phyloP scores from a whole-genome alignment of 1,140 invertebrate genomes.

The Aphaenogaster floridana region DNA sequence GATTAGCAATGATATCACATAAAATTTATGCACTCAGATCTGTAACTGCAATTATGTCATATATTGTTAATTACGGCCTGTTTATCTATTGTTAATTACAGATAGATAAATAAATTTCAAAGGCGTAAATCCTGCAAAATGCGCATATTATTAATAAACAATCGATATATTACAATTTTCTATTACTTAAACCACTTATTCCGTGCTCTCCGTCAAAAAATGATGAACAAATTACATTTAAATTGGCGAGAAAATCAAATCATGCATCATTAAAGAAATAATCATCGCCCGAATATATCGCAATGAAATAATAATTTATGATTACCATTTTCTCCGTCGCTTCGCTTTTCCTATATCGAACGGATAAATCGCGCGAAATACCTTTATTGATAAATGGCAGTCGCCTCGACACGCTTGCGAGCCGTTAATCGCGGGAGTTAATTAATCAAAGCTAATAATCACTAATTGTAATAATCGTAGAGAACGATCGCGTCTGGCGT shows the following conservation, averaged over 20 bases:
- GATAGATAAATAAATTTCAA: neutral
- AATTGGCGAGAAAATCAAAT: conserved; percentile 11
- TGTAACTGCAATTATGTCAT: neutral
- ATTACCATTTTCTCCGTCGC: neutral
- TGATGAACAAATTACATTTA: neutral
- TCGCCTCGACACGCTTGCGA: conserved; percentile 2
- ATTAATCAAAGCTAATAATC: conserved; percentile 33
- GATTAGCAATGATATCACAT: neutral
- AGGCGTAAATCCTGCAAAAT: neutral
- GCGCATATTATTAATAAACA: conserved; percentile 2
- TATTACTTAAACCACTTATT: neutral
- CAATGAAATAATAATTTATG: conserved; percentile 7
- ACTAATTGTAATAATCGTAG: conserved; percentile 35
- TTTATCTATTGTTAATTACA: conserved; percentile 2
- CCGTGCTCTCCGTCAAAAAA: neutral
- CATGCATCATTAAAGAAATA: conserved; percentile 15
- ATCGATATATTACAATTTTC: neutral
- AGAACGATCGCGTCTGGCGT: conserved; percentile 2
- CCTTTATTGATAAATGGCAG: conserved; percentile 4
- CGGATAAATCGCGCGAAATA: conserved; percentile 19
- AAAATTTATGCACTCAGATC: neutral
- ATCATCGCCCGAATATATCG: neutral
- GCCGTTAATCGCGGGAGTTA: conserved; percentile 10
- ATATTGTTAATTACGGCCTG: neutral
- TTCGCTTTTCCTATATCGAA: neutral